Evolutionary conservation across 2,888 invertebrate species (phyloP).

Genomic region (Tolmerus cingulatus): DNA sequence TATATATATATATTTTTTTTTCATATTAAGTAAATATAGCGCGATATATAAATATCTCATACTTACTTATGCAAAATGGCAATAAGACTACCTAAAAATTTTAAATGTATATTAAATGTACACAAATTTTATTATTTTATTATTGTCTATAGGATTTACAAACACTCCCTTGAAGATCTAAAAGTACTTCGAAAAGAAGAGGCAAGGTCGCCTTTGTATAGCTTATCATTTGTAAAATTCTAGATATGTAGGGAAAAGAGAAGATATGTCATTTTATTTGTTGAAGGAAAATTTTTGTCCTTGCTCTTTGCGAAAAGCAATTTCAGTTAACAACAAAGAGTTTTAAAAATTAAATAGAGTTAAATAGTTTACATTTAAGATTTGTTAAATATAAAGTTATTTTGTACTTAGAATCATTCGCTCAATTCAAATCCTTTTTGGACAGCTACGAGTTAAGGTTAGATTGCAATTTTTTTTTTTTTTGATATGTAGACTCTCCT

Average conservation of each 20-base stretch:
- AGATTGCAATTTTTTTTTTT: neutral
- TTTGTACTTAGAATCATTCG: neutral
- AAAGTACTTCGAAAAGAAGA: conserved; percentile 13
- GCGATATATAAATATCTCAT: neutral
- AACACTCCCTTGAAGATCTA: neutral
- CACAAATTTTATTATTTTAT: conserved; percentile 34
- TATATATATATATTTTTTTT: neutral
- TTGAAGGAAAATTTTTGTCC: neutral
- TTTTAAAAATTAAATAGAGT: neutral
- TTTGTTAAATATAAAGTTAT: neutral
- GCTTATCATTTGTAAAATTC: neutral
- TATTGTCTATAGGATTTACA: conserved; percentile 37
- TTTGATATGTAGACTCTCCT: no score
- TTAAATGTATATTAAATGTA: conserved; percentile 23
- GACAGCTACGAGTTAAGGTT: neutral
- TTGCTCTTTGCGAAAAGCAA: neutral
- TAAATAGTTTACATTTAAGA: neutral
- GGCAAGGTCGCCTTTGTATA: neutral
- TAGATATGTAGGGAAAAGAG: conserved; percentile 17
- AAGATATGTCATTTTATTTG: neutral
- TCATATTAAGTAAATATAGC: neutral
- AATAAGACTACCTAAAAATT: conserved; percentile 46
- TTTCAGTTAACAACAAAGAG: neutral
- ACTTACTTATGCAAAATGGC: conserved; percentile 40
- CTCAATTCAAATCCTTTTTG: neutral